Conservation (phyloP, 2,888 invertebrate species). For the Peribatodes rhomboidaria region DNA sequence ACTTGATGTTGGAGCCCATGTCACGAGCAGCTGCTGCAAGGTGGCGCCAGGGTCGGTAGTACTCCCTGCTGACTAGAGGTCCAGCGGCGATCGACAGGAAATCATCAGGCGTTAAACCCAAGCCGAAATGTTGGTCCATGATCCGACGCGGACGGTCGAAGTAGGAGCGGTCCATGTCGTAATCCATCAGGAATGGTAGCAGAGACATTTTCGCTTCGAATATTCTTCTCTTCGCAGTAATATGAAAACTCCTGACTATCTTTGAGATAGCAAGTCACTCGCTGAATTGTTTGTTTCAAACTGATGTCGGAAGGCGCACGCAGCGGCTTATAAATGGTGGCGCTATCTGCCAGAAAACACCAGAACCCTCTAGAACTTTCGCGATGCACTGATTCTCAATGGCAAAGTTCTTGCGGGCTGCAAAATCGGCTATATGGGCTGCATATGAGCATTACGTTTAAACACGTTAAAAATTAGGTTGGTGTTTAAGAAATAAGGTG, state of each 20-base stretch:
- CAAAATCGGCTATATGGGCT: conserved; percentile 18
- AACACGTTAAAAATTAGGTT: too few relatives aligned
- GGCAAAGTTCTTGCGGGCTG: conserved; percentile 45
- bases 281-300: conserved; percentile 51
- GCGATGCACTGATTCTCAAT: conserved; percentile 57
- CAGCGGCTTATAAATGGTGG: conserved; percentile 58
- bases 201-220: conserved; percentile 74
- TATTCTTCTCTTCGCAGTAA: conserved; percentile 6
- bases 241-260: conserved; percentile 19
- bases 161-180: conserved; percentile 71
- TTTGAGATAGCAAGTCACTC: conserved; percentile 28
- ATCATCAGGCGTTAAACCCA: conserved; percentile 82
- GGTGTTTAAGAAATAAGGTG: too few relatives aligned
- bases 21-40: conserved; percentile 80
- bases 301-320: conserved; percentile 57
- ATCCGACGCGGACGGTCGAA: conserved; percentile 78
- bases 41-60: conserved; percentile 79
- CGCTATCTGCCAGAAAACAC: conserved; percentile 62
- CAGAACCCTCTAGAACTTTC: conserved; percentile 72
- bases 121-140: conserved; percentile 84
- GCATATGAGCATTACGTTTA: too few relatives aligned
- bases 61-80: conserved; percentile 65
- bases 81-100: conserved; percentile 64
- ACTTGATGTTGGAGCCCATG: conserved; percentile 83
- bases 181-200: conserved; percentile 77